Evolutionary conservation across 1,140 invertebrate genomes (phyloP), one percentile per base, ranked within the genome.

Genomic region (Galleria mellonella): DNA sequence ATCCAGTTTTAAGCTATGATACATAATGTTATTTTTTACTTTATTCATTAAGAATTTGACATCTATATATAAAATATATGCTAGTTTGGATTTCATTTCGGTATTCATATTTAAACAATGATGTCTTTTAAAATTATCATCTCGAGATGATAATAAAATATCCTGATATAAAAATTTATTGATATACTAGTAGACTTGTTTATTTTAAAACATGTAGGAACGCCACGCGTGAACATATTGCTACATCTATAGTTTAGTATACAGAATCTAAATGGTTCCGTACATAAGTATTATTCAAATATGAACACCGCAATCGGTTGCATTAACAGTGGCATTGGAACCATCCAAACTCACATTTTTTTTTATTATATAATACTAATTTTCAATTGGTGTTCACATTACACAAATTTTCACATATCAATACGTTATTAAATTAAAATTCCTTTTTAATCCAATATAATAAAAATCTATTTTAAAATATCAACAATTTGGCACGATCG

Each of bases 11-110:
- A 79, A 77, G 75, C 79, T 81, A 76, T 78, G 55, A 68, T 75
- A 77, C 72, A 81, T 40, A 65, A 63, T 58, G 47, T 68, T 60
- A 3, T 3, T 23, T 56, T 67, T 65, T 43, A 37, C 36, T 39
- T 43, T 50, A 46, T 57, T 48, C 58, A 44, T 54, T 62, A 75
- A 55, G 65, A 81, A 72, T 70, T 71, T 70, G 69, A 83, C 74
- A 68, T 72, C 71, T 78, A 81, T 71, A 23, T 23, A 75, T 71
- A 79, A 70, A 77, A 83, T 71, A 78, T 67, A 73, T 60, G 62
- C 56, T 66, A 65, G 53, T 29, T 27, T 52, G 29, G 40, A 38
- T 32, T 38, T 45, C 28, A 15, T 10, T 28, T 6, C 9, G 29
- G n/a, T 30, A 14, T 42, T 37, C 32, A 37, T 13, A 9, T n/a